Evolutionary conservation across 1,140 invertebrate genomes (phyloP), one percentile per base, ranked within the genome.

Genomic region (Cepaea nemoralis): DNA sequence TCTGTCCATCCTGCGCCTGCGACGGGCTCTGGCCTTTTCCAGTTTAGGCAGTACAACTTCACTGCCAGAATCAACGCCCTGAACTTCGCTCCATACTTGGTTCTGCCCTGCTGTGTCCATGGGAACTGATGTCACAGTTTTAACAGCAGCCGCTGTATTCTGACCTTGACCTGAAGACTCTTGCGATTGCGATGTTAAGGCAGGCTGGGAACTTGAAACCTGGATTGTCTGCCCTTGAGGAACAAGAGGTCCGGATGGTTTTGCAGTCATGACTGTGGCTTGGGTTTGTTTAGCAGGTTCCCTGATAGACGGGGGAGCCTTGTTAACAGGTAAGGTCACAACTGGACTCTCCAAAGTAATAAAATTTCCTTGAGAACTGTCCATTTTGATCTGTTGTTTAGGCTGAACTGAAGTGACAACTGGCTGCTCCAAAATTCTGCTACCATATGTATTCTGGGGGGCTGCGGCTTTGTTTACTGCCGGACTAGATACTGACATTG

Each of bases 11-110:
- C 78, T n/a, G 19, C 67, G 40, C 16, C 78, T 39, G 12, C 78
- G 31, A 22, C 78, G 39, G 10, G 69, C 78, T 10, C 78, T 16
- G 5, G 78, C 78, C 35, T 80, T 80, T 69, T 80, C 77, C 31
- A 80, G 48, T 48, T 80, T 80, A 19, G 78, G 78, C 22, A 80
- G 45, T 33, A 80, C 78, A 35, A 73, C 78, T 19, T 80, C 78
- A 39, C 70, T 73, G 6, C 78, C 69, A 39, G 67, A 48, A 0
- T 80, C 78, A 22, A 73, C 69, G 16, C 67, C 69, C 33, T 71
- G 69, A 24, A 22, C 42, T 35, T 76, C 74, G 33, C 33, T 77
- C 75, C 75, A 77, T 31, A 77, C 48, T 35, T 55, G 75, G 39
- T 22, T n/a, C 45, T 75, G 33, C 33, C 40, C 31, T 66, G 42